A percentile compares a stretch with the other conserved stretches of the same genome.
These are phyloP conservation scores for Himalopsyche tibetana DNA, from an alignment of 2,888 invertebrate genomes.

Conservation along the genomic window DNA sequence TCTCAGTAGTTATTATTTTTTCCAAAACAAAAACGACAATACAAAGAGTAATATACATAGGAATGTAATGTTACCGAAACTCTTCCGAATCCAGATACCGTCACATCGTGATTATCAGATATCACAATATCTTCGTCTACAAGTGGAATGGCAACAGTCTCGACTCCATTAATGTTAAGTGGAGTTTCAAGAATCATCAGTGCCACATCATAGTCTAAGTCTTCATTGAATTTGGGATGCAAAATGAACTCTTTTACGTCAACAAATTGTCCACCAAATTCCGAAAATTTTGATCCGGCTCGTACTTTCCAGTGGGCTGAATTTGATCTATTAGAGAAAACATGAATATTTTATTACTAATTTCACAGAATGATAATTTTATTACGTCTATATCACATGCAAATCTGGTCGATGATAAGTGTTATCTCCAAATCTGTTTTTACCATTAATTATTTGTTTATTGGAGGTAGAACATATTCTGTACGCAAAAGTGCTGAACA, in stretches of 20 bases:
- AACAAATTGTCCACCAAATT: slow-evolving; percentile 35
- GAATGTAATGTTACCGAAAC: neutral
- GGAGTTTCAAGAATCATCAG: neutral
- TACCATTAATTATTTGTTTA: too few relatives aligned
- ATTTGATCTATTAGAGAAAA: neutral
- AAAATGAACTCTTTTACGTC: neutral
- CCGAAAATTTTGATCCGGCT: slow-evolving; percentile 66
- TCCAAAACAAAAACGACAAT: too few relatives aligned
- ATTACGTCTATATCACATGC: too few relatives aligned
- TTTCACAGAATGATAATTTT: neutral
- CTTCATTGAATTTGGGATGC: slow-evolving; percentile 33
- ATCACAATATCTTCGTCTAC: slow-evolving; percentile 63
- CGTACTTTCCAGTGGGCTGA: slow-evolving; percentile 35
- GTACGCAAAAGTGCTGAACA: too few relatives aligned
- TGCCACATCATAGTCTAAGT: slow-evolving; percentile 45
- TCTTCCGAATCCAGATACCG: slow-evolving; percentile 72
- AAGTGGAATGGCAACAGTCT: slow-evolving; percentile 66
- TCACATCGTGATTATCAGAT: slow-evolving; percentile 70
- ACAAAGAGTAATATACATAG: too few relatives aligned
- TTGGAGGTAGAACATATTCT: too few relatives aligned
- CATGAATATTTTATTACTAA: too few relatives aligned
- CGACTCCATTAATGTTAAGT: slow-evolving; percentile 67
- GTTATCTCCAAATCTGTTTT: too few relatives aligned
- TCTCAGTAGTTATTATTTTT: too few relatives aligned
- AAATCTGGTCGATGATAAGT: too few relatives aligned